Conservation (phyloP, 2,888 invertebrate species). For the Meandrusa payeni region DNA sequence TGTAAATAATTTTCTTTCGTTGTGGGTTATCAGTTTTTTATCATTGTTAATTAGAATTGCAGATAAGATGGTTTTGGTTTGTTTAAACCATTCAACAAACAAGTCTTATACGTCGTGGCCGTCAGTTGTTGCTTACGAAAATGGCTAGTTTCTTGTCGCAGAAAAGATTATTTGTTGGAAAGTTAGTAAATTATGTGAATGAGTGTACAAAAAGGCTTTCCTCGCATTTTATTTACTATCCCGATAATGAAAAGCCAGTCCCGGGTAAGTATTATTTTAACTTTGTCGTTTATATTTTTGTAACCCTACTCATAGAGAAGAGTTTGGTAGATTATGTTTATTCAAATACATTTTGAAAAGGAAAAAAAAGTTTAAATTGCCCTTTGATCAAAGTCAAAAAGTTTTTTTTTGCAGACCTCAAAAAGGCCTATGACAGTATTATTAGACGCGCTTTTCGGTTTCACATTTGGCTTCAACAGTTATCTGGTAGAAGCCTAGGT, state of each 20-base stretch:
- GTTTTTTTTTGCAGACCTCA: too few relatives aligned
- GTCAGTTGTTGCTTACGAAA: slow-evolving; percentile 32
- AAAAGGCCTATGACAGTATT: too few relatives aligned
- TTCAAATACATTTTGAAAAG: too few relatives aligned
- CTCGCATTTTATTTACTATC: slow-evolving; percentile 83
- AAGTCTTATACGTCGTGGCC: slow-evolving; percentile 26
- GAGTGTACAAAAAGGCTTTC: slow-evolving; percentile 55
- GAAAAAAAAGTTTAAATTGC: too few relatives aligned
- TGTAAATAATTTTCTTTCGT: slow-evolving; percentile 28
- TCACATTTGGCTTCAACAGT: too few relatives aligned
- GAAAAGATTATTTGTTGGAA: slow-evolving; percentile 44
- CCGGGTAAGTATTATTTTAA: slow-evolving; percentile 56
- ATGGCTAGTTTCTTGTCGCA: slow-evolving; percentile 55
- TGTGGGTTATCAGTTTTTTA: slow-evolving; percentile 44
- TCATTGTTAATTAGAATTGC: slow-evolving; percentile 63
- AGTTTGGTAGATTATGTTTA: too few relatives aligned
- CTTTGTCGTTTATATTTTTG: too few relatives aligned
- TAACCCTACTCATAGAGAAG: too few relatives aligned
- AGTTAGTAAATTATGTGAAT: slow-evolving; percentile 55
- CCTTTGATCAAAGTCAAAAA: too few relatives aligned
- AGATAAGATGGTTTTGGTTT: slow-evolving; percentile 59
- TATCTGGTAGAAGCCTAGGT: too few relatives aligned
- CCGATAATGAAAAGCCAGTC: slow-evolving; percentile 75
- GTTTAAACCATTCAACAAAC: slow-evolving; percentile 47
- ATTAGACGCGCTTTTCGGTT: too few relatives aligned